These are phyloP conservation scores for Picathartes gymnocephalus DNA, from an alignment of 2,113 vertebrate genomes.

Conservation along the genomic window DNA sequence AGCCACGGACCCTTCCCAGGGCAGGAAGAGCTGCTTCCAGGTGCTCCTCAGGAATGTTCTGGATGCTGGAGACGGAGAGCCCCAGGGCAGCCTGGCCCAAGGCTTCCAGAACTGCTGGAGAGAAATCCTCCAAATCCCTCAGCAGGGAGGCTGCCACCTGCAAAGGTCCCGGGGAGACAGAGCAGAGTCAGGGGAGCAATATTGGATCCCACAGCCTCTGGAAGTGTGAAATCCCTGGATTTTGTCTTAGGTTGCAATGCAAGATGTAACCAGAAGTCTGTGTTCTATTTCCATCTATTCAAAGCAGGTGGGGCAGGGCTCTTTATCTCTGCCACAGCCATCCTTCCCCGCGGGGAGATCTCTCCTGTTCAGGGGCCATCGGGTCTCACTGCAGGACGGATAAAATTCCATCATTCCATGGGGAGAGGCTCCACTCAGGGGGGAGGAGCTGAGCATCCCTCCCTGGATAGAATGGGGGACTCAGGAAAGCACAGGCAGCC, in stretches of 20 bases:
- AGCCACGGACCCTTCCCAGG: not conserved
- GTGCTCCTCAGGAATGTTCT: not conserved
- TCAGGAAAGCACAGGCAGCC: no score
- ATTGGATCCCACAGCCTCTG: not conserved
- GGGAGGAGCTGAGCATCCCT: no score
- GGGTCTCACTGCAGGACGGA: no score
- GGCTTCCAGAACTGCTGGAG: not conserved
- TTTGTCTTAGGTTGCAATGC: not conserved
- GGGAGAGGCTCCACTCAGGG: no score
- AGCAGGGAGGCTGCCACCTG: constrained; percentile 37
- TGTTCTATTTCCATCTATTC: no score
- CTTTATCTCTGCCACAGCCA: no score
- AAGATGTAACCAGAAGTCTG: no score
- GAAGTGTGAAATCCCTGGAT: not conserved
- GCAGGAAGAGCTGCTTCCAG: constrained; percentile 1
- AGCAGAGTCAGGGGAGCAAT: not conserved
- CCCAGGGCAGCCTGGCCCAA: constrained; percentile 40
- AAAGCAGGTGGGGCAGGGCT: no score
- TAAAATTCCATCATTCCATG: no score
- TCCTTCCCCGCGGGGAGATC: no score
- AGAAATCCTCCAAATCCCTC: not conserved
- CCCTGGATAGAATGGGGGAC: no score
- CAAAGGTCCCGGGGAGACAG: not conserved
- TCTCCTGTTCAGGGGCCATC: no score
- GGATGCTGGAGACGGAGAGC: not conserved